These are phyloP conservation scores for Acrocera orbiculus DNA, from an alignment of 2,888 invertebrate genomes.

Conservation along the genomic window DNA sequence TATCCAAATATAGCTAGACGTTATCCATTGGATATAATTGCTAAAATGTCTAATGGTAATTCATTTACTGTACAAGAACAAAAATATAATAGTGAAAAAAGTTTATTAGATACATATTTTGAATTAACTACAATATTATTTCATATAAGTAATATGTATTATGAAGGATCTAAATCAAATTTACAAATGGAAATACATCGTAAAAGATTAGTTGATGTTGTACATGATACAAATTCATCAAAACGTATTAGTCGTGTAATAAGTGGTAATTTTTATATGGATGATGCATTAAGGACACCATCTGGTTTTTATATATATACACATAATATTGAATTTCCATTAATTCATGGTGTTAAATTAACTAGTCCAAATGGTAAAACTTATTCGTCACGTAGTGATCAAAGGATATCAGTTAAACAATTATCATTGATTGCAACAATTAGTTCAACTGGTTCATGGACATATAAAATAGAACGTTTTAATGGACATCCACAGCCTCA, in stretches of 20 bases:
- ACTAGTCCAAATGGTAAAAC: conserved; percentile 34
- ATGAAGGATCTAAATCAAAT: conserved; percentile 28
- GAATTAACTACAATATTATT: conserved; percentile 34
- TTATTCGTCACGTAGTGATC: conserved; percentile 33
- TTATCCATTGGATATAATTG: conserved; percentile 32
- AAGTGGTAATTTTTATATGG: conserved; percentile 37
- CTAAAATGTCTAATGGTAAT: conserved; percentile 30
- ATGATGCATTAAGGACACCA: conserved; percentile 34
- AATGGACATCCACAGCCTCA: conserved; percentile 41
- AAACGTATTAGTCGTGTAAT: conserved; percentile 22
- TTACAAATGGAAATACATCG: conserved; percentile 31
- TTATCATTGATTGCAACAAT: conserved; percentile 34
- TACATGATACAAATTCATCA: conserved; percentile 7
- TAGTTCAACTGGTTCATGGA: conserved; percentile 41
- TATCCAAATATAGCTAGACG: conserved; percentile 34
- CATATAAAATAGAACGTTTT: conserved; percentile 38
- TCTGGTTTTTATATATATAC: conserved; percentile 36
- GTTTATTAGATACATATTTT: conserved; percentile 36
- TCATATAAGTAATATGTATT: conserved; percentile 32
- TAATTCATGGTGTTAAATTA: conserved; percentile 33
- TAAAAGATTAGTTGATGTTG: conserved; percentile 14
- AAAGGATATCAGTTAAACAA: conserved; percentile 33
- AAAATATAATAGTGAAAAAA: conserved; percentile 35
- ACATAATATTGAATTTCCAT: conserved; percentile 34
- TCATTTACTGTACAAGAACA: conserved; percentile 36